Evolutionary conservation across 30 jellyfish, hydroid and myxozoan species (phyloP).

Genomic region (Hydractinia echinata): DNA sequence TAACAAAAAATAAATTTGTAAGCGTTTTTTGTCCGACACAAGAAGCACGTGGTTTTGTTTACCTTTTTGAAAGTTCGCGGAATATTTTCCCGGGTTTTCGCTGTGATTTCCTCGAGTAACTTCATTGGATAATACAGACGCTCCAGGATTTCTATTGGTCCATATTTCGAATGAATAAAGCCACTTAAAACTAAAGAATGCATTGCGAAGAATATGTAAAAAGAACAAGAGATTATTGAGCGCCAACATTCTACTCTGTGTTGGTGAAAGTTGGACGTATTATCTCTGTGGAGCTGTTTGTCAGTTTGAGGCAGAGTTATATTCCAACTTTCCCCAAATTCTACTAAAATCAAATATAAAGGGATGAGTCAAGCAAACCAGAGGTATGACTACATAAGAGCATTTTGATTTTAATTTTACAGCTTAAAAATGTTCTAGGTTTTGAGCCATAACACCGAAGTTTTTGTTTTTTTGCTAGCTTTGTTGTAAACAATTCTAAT

Average conservation of each 20-base stretch:
- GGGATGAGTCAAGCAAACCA: slow-evolving; percentile 26
- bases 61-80: slow-evolving; percentile 24
- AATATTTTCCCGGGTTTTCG: slow-evolving; percentile 28
- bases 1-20: no score
- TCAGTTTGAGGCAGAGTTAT: background rate
- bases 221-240: slow-evolving; percentile 18
- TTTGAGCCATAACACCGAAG: background rate
- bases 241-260: slow-evolving; percentile 26
- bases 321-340: slow-evolving; percentile 4
- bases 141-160: background rate
- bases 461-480: background rate
- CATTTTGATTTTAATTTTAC: background rate
- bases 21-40: no score
- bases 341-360: background rate
- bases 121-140: slow-evolving; percentile 7
- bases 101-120: slow-evolving; percentile 17
- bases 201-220: background rate
- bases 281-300: slow-evolving; percentile 1
- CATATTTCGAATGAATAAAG: background rate
- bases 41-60: slow-evolving; percentile 29
- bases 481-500: background rate
- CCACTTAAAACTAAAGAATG: background rate
- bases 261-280: slow-evolving; percentile 24
- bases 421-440: background rate
- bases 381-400: background rate